These are phyloP conservation scores for Nothoprocta perdicaria DNA, from an alignment of 2,113 vertebrate genomes.

Conservation along the genomic window DNA sequence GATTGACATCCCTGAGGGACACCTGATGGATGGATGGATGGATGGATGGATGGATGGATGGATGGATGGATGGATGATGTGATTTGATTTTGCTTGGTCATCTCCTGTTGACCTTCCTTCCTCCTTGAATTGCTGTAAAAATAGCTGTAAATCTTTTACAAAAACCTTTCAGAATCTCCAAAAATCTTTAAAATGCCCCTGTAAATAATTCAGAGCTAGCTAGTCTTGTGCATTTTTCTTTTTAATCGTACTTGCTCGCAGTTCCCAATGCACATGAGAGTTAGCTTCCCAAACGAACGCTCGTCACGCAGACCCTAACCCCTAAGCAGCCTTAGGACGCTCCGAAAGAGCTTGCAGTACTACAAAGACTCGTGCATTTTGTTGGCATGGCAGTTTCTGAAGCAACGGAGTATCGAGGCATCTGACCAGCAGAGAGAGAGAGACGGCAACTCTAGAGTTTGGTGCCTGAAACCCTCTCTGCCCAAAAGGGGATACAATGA, in stretches of 20 bases:
- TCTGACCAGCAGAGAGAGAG: constrained; percentile 49
- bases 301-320: background rate
- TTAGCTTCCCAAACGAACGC: background rate
- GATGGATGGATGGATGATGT: background rate
- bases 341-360: background rate
- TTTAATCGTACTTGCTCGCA: background rate
- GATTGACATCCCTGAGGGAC: background rate
- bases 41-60: too few relatives aligned
- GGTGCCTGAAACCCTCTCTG: constrained; percentile 29
- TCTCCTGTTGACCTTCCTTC: background rate
- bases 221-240: background rate
- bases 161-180: background rate
- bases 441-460: constrained; percentile 19
- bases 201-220: background rate
- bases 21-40: too few relatives aligned
- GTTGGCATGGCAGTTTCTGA: constrained; percentile 17
- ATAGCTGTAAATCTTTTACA: background rate
- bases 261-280: background rate
- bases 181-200: background rate
- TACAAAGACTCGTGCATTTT: constrained; percentile 11
- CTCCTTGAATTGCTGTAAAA: background rate
- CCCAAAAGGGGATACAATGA: constrained; percentile 42
- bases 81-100: background rate
- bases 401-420: constrained; percentile 34
- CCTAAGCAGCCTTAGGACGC: background rate